Conservation (phyloP, 2,113 vertebrate genomes). For the Amia ocellicauda region DNA sequence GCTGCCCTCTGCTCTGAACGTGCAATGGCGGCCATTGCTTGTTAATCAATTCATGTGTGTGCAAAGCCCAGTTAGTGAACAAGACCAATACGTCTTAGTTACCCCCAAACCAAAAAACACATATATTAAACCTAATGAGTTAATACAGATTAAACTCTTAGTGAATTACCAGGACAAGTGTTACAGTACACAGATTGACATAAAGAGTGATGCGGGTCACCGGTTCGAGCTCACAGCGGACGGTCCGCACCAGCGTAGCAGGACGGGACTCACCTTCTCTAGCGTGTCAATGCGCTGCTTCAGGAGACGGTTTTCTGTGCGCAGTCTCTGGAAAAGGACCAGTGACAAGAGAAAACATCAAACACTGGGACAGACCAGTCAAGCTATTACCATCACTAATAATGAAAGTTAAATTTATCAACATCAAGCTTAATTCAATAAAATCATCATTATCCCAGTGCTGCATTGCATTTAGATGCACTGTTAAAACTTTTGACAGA, state of each 20-base stretch:
- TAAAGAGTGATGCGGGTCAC: slow-evolving; percentile 2
- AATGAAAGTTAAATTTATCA: too few species aligned
- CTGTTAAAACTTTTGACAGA: too few species aligned
- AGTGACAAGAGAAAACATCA: too few species aligned
- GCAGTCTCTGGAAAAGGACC: slow-evolving; percentile 77
- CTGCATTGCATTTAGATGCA: too few species aligned
- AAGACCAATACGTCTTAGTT: slow-evolving; percentile 6
- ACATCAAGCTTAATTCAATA: too few species aligned
- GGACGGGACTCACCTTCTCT: slow-evolving; percentile 88
- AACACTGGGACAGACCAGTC: too few species aligned
- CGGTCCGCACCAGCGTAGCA: not conserved
- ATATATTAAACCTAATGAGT: slow-evolving; percentile 30
- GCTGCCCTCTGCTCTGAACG: not conserved
- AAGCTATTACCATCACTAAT: too few species aligned
- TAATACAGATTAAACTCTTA: slow-evolving; percentile 33
- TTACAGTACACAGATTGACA: slow-evolving; percentile 7
- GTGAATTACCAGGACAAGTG: not conserved
- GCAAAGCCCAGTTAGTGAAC: slow-evolving; percentile 47
- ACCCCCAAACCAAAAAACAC: slow-evolving; percentile 15
- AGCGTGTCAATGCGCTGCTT: slow-evolving; percentile 97
- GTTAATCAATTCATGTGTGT: not conserved
- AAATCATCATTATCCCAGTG: too few species aligned
- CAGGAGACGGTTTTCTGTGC: slow-evolving; percentile 92
- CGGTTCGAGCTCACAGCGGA: not conserved
- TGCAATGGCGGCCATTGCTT: not conserved